These are phyloP conservation scores for Papilio polytes DNA, from an alignment of 1,140 invertebrate genomes.

Conservation along the genomic window DNA sequence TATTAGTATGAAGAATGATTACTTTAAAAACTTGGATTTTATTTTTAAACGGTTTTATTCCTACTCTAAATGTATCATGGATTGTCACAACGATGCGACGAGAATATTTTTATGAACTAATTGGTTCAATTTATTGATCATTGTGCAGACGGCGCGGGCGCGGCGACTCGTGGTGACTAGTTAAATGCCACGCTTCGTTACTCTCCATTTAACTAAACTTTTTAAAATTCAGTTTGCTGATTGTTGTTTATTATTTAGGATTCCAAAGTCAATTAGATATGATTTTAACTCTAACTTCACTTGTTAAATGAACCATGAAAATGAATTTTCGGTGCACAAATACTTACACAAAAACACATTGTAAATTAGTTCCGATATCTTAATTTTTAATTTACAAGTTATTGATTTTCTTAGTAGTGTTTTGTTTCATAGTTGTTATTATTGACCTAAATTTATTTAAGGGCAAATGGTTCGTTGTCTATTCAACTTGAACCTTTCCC, in stretches of 20 bases:
- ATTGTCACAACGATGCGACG: slow-evolving; percentile 37
- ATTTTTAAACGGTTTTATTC: slow-evolving; percentile 44
- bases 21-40: slow-evolving; percentile 27
- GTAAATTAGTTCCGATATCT: not conserved
- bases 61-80: not conserved
- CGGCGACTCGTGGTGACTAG: slow-evolving; percentile 50
- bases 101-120: slow-evolving; percentile 48
- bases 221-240: slow-evolving; percentile 60
- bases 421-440: not conserved
- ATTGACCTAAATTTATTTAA: slow-evolving; percentile 60
- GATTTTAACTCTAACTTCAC: not conserved
- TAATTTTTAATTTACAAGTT: too few species aligned
- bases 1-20: too few species aligned
- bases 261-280: not conserved
- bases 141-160: slow-evolving; percentile 46
- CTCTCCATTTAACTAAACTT: slow-evolving; percentile 57
- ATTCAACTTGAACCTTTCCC: slow-evolving; percentile 72
- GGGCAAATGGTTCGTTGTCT: slow-evolving; percentile 74
- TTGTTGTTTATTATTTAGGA: slow-evolving; percentile 25
- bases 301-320: not conserved
- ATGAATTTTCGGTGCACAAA: too few species aligned
- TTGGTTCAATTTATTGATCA: slow-evolving; percentile 52
- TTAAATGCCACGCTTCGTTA: slow-evolving; percentile 47
- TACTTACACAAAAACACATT: not conserved
- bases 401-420: too few species aligned